Conservation (phyloP, 2,797 vertebrate genomes). For the Thunnus albacares region DNA sequence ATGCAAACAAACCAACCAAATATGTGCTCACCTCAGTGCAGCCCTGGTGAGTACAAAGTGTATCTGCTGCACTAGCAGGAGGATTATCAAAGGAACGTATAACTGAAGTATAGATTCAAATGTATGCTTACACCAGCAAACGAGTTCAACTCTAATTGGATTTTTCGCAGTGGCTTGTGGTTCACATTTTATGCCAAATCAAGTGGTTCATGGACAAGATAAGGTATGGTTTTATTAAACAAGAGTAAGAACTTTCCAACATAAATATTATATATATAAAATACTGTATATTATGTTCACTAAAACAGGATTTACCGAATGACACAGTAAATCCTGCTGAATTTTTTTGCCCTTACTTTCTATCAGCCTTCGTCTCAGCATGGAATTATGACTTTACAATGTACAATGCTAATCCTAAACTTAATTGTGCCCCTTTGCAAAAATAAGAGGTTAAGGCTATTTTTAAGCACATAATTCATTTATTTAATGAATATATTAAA, state of each 20-base stretch:
- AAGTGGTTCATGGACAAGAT: background rate
- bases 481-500: no score
- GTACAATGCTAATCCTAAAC: slow-evolving; percentile 30
- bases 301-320: background rate
- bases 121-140: background rate
- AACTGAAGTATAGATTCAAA: background rate
- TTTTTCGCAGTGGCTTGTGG: background rate
- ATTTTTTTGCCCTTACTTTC: background rate
- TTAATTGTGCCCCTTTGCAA: slow-evolving; percentile 12
- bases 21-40: slow-evolving; percentile 70
- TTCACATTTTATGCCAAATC: background rate
- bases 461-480: background rate
- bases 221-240: background rate
- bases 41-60: slow-evolving; percentile 75
- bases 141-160: background rate
- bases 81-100: background rate
- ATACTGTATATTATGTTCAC: background rate
- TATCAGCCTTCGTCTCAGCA: slow-evolving; percentile 15
- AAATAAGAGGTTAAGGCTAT: slow-evolving; percentile 12
- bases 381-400: slow-evolving; percentile 20
- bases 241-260: background rate
- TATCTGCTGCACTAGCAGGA: background rate
- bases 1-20: slow-evolving; percentile 66
- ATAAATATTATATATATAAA: background rate
- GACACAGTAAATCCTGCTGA: no score